phyloP scores from a whole-genome alignment of 2,797 vertebrate species.

The Manis javanica region DNA sequence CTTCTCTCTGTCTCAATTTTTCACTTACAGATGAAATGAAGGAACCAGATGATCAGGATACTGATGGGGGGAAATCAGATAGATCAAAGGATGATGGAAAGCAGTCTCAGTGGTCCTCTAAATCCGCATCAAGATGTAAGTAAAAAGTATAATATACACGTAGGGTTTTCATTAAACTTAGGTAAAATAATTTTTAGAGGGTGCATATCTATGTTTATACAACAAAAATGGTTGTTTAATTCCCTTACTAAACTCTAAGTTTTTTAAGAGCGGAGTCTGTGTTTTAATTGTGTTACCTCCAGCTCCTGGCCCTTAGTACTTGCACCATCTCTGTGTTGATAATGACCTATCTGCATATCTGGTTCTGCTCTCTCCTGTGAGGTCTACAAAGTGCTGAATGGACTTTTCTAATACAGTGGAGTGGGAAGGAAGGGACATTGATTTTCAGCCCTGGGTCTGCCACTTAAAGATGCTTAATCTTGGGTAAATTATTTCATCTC shows the following conservation, averaged over 20 bases:
- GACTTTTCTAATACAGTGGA: background rate
- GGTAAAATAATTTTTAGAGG: constrained; percentile 12
- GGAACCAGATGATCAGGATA: constrained; percentile 68
- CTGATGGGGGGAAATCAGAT: constrained; percentile 32
- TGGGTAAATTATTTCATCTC: background rate
- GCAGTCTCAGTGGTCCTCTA: background rate
- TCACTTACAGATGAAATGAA: constrained; percentile 65
- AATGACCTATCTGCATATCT: background rate
- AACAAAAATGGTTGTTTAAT: background rate
- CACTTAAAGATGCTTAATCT: background rate
- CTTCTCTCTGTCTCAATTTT: constrained; percentile 15
- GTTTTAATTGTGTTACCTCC: background rate
- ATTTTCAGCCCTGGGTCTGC: background rate
- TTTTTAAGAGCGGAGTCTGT: background rate
- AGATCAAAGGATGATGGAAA: constrained; percentile 20
- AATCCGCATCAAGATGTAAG: constrained; percentile 53
- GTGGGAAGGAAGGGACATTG: background rate
- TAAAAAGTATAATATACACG: background rate
- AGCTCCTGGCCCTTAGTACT: background rate
- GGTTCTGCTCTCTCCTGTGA: background rate
- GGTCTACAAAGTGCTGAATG: background rate
- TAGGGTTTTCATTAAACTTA: background rate
- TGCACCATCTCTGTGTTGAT: background rate
- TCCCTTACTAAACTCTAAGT: background rate
- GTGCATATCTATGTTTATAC: background rate